Conservation (phyloP, 2,113 vertebrate species). For the Manacus vitellinus region DNA sequence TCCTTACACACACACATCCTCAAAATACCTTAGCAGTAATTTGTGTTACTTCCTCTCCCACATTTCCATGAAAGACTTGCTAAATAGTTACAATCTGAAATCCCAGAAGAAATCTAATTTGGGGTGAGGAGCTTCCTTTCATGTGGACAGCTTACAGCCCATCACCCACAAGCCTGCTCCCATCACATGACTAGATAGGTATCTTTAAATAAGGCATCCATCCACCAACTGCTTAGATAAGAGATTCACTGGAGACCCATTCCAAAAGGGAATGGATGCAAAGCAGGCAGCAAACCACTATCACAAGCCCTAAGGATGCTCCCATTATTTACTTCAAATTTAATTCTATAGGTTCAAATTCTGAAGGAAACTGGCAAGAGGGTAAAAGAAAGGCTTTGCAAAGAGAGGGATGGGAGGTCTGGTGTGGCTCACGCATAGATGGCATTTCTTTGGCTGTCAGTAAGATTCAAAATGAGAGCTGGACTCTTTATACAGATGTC, state of each 20-base stretch:
- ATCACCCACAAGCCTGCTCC: neutral
- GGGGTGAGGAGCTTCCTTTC: neutral
- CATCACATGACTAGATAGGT: neutral
- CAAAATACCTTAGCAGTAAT: neutral
- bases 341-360: neutral
- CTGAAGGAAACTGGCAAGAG: neutral
- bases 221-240: conserved; percentile 16
- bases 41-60: neutral
- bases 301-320: neutral
- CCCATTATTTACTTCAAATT: neutral
- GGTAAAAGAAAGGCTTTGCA: neutral
- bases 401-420: neutral
- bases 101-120: neutral
- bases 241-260: neutral
- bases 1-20: neutral
- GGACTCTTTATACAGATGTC: neutral
- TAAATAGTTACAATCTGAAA: neutral
- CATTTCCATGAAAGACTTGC: neutral
- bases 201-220: conserved; percentile 21
- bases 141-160: conserved; percentile 1
- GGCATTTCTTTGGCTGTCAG: neutral
- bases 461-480: neutral
- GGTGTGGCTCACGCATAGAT: neutral
- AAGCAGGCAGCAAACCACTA: neutral
- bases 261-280: neutral